Evolutionary conservation across 2,113 vertebrate genomes (phyloP), one percentile per base, ranked within the genome.

Genomic region (Eleginops maclovinus): DNA sequence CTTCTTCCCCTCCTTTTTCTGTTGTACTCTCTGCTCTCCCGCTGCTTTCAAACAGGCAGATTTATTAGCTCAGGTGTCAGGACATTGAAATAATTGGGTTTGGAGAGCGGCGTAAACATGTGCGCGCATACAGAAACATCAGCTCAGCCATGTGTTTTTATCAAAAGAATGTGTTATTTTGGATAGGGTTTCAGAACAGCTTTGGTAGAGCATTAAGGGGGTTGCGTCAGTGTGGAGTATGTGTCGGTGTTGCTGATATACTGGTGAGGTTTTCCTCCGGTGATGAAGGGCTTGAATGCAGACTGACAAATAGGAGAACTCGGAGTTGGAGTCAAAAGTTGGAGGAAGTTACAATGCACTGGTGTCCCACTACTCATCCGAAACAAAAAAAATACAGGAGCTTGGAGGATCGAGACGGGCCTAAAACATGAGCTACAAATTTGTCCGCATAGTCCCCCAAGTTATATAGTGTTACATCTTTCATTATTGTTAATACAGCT

Each of bases 101-200:
- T 85, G 78, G 83, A 87, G 65, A 80, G 58, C 68, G 53, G 69
- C 62, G 82, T 63, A 87, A 71, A 89, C 79, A 83, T 73, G 59
- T 77, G 85, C 14, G 36, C 72, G 36, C 41, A 50, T 67, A 55
- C 54, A 63, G 28, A 73, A 69, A 79, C 74, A 78, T 80, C 46
- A 88, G 63, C 75, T 65, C 71, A 83, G 69, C 77, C 62, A 16
- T 81, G 80, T 83, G 66, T 86, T 86, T 91, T 90, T 89, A 92
- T 89, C 91, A 61, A 84, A 92, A 88, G 79, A 93, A 91, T 88
- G 88, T 91, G 90, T 82, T 91, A 74, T 82, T 92, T 90, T 90
- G 84, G 89, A 88, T 89, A 58, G 59, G 71, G 82, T 93, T 88
- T 75, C 83, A 54, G 53, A 50, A 65, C 43, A 22, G 67, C 36